Conservation (phyloP, 2,888 invertebrate species). For the Acronicta aceris region DNA sequence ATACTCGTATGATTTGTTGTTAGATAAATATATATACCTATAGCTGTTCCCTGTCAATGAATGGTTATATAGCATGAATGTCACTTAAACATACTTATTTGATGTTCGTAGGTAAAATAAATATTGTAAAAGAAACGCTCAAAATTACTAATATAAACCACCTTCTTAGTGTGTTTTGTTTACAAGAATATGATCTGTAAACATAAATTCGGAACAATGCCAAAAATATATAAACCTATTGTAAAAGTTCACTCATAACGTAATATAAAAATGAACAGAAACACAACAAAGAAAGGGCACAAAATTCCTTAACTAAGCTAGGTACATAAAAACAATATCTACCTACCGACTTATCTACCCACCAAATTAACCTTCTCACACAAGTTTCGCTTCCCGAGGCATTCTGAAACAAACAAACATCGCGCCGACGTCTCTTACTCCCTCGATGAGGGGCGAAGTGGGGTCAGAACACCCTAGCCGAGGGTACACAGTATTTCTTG, state of each 20-base stretch:
- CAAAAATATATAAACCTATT: conserved; percentile 32
- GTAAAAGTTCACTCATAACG: conserved; percentile 36
- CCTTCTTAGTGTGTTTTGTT: conserved; percentile 10
- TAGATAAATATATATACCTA: no score
- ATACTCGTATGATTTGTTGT: no score
- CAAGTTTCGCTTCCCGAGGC: conserved; percentile 64
- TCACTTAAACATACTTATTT: no score
- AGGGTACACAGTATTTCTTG: conserved; percentile 67
- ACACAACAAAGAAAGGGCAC: conserved; percentile 38
- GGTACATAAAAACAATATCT: conserved; percentile 58
- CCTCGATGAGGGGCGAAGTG: conserved; percentile 53
- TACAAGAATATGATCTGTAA: conserved; percentile 14
- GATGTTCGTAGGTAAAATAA: not conserved
- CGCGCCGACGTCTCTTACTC: conserved; percentile 52
- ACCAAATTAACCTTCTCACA: conserved; percentile 67
- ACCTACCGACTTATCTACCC: conserved; percentile 68
- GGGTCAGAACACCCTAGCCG: conserved; percentile 51
- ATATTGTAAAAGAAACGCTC: not conserved
- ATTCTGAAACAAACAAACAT: conserved; percentile 68
- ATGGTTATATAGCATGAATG: no score
- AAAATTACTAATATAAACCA: no score
- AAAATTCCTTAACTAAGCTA: conserved; percentile 52
- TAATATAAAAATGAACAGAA: conserved; percentile 48
- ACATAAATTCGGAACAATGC: conserved; percentile 13
- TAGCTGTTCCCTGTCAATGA: no score